Conservation (phyloP, 2,888 invertebrate genomes). For the Brachypterus glaber region DNA sequence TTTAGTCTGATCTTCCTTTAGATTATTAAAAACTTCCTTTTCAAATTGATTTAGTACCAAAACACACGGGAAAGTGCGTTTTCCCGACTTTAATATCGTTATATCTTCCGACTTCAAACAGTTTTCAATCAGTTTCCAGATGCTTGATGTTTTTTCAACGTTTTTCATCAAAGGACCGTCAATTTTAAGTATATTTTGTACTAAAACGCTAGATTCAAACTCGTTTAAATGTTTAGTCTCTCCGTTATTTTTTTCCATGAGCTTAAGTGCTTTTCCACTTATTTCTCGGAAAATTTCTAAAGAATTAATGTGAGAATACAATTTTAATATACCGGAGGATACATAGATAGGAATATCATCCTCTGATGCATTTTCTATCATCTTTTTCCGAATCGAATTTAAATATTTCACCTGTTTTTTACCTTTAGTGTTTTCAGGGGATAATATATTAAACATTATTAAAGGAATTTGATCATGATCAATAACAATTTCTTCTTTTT, state of each 20-base stretch:
- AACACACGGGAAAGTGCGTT: slow-evolving; percentile 35
- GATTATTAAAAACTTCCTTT: slow-evolving; percentile 45
- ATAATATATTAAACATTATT: slow-evolving; percentile 52
- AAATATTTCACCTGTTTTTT: slow-evolving; percentile 22
- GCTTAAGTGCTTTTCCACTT: slow-evolving; percentile 23
- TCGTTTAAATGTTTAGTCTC: slow-evolving; percentile 17
- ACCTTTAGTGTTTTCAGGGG: slow-evolving; percentile 36
- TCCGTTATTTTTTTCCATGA: slow-evolving; percentile 25
- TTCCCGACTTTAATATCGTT: neutral
- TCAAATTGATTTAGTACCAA: slow-evolving; percentile 50
- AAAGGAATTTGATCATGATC: slow-evolving; percentile 59
- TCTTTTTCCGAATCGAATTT: slow-evolving; percentile 28
- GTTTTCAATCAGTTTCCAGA: slow-evolving; percentile 51
- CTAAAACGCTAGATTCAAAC: slow-evolving; percentile 27
- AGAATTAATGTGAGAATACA: slow-evolving; percentile 31
- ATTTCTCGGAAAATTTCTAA: slow-evolving; percentile 29
- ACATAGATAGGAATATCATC: slow-evolving; percentile 40
- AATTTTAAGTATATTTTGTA: slow-evolving; percentile 27
- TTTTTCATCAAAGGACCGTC: slow-evolving; percentile 24
- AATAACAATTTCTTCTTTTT: slow-evolving; percentile 47
- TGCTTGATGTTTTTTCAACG: slow-evolving; percentile 29
- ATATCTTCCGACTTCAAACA: slow-evolving; percentile 47
- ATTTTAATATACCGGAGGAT: slow-evolving; percentile 36
- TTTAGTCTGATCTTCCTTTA: slow-evolving; percentile 43
- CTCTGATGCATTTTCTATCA: slow-evolving; percentile 36